These are phyloP conservation scores for Leptura quadrifasciata DNA, from an alignment of 2,888 invertebrate species.

Conservation along the genomic window DNA sequence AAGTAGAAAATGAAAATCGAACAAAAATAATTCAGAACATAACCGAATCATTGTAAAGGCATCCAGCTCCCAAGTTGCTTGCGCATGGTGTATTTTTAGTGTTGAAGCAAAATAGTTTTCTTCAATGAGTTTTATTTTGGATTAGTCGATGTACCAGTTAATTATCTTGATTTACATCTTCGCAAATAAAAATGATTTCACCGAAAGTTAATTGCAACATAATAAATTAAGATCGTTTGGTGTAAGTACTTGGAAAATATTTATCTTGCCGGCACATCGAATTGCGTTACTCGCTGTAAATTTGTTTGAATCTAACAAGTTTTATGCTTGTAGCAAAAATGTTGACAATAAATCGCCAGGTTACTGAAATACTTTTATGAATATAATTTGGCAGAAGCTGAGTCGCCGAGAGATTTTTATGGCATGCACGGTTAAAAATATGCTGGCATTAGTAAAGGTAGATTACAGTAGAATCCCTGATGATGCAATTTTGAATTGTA, in stretches of 20 bases:
- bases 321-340: constrained; percentile 7
- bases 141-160: constrained; percentile 17
- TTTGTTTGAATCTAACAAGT: background rate
- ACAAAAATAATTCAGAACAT: constrained; percentile 18
- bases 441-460: background rate
- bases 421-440: background rate
- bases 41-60: constrained; percentile 24
- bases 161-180: constrained; percentile 25
- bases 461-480: background rate
- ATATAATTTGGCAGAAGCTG: background rate
- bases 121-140: constrained; percentile 42
- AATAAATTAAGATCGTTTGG: background rate
- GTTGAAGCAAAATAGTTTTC: constrained; percentile 33
- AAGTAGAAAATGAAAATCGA: background rate
- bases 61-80: constrained; percentile 24
- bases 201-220: background rate
- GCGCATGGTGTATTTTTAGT: constrained; percentile 38
- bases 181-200: constrained; percentile 1
- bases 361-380: background rate
- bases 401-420: background rate
- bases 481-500: background rate
- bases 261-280: background rate
- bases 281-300: background rate
- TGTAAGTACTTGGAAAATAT: background rate
- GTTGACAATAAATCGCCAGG: background rate